Conservation (phyloP, 2,888 invertebrate species). For the Nephrotoma flavescens region DNA sequence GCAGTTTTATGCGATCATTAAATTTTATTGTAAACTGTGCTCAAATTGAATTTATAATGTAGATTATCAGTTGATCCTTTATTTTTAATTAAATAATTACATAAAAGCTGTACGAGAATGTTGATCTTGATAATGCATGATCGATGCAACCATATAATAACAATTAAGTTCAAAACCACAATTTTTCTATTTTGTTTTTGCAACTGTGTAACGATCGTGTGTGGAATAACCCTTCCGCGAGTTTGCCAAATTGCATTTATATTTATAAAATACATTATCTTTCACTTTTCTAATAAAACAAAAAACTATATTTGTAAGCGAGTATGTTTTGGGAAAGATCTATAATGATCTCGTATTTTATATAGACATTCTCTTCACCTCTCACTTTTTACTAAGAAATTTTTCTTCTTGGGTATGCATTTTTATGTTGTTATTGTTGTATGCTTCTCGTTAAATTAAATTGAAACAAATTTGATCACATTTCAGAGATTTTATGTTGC, state of each 20-base stretch:
- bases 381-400: neutral
- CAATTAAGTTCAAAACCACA: neutral
- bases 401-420: neutral
- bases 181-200: neutral
- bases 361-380: neutral
- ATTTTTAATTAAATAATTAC: neutral
- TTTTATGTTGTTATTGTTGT: neutral
- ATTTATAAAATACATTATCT: neutral
- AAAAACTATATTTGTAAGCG: neutral
- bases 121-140: neutral
- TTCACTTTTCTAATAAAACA: neutral
- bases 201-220: neutral
- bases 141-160: neutral
- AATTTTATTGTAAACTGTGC: neutral
- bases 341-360: neutral
- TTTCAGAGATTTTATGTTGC: too few relatives aligned
- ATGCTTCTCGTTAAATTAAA: neutral
- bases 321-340: neutral
- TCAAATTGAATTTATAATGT: neutral
- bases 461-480: too few relatives aligned
- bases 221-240: neutral
- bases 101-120: neutral
- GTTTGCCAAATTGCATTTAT: neutral
- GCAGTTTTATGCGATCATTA: neutral
- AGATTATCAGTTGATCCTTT: neutral